phyloP scores from a whole-genome alignment of 2,888 invertebrate genomes.

The Encarsia formosa region DNA sequence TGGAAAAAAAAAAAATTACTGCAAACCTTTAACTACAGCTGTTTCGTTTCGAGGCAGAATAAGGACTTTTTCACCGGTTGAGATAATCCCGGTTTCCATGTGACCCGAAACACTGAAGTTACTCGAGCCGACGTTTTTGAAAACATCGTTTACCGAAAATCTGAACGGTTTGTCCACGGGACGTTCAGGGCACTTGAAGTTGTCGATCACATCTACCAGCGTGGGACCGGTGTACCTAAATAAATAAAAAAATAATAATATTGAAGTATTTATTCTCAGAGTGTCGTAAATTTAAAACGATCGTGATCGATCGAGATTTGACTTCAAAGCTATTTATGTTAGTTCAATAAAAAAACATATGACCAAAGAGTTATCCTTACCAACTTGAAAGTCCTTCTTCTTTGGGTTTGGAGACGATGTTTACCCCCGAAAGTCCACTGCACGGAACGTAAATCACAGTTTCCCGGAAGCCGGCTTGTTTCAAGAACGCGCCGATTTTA shows the following conservation, averaged over 20 bases:
- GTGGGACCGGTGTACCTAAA: conserved; percentile 78
- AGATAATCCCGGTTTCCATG: conserved; percentile 86
- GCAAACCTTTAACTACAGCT: conserved; percentile 73
- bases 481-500: conserved; percentile 78
- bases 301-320: too few relatives aligned
- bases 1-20: neutral
- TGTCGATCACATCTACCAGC: conserved; percentile 80
- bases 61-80: conserved; percentile 79
- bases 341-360: too few relatives aligned
- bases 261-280: too few relatives aligned
- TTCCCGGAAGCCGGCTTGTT: conserved; percentile 89
- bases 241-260: too few relatives aligned
- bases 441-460: conserved; percentile 90
- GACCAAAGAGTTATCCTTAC: conserved; percentile 40
- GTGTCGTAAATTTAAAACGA: too few relatives aligned
- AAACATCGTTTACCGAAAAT: conserved; percentile 91
- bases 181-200: conserved; percentile 81
- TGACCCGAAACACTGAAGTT: conserved; percentile 88
- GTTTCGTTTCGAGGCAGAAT: conserved; percentile 81
- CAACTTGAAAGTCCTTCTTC: conserved; percentile 64
- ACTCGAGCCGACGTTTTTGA: conserved; percentile 87
- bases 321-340: too few relatives aligned
- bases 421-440: conserved; percentile 94
- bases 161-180: conserved; percentile 85
- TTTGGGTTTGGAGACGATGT: conserved; percentile 68